These are phyloP conservation scores for Chaetoderma sp. DNA, from an alignment of 2,888 invertebrate species.

Conservation along the genomic window DNA sequence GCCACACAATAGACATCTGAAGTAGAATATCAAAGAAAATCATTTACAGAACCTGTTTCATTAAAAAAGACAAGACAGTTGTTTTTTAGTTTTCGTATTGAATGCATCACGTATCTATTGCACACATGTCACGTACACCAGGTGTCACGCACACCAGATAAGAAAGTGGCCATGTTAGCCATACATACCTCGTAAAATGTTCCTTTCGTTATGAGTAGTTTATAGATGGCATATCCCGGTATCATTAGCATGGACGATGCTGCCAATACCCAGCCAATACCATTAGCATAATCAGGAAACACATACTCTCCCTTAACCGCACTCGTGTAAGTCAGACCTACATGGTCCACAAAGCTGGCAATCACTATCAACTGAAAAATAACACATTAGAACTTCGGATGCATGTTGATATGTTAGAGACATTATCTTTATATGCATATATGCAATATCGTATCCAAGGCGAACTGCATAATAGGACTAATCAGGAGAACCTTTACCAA, in stretches of 20 bases:
- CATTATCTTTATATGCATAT: neutral
- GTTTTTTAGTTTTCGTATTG: too few relatives aligned
- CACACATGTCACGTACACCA: too few relatives aligned
- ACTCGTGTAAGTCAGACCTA: conserved; percentile 78
- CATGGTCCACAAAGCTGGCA: conserved; percentile 60
- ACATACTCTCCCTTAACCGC: conserved; percentile 80
- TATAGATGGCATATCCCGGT: conserved; percentile 75
- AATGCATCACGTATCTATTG: too few relatives aligned
- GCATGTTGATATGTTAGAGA: neutral
- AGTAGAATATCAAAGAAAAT: too few relatives aligned
- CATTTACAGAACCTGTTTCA: too few relatives aligned
- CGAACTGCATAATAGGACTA: too few relatives aligned
- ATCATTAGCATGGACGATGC: conserved; percentile 71
- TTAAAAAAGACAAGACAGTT: too few relatives aligned
- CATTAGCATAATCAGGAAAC: conserved; percentile 71
- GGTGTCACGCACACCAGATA: too few relatives aligned
- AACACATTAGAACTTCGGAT: neutral
- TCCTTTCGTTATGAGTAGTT: conserved; percentile 84
- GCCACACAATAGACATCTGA: too few relatives aligned
- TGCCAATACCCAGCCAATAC: conserved; percentile 71
- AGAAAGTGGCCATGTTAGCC: too few relatives aligned
- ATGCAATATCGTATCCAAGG: neutral
- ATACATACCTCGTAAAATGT: conserved; percentile 79
- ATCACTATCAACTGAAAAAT: conserved; percentile 62
- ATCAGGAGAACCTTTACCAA: too few relatives aligned